phyloP scores from a whole-genome alignment of 1,140 invertebrate genomes.

The Antheraea mylitta region DNA sequence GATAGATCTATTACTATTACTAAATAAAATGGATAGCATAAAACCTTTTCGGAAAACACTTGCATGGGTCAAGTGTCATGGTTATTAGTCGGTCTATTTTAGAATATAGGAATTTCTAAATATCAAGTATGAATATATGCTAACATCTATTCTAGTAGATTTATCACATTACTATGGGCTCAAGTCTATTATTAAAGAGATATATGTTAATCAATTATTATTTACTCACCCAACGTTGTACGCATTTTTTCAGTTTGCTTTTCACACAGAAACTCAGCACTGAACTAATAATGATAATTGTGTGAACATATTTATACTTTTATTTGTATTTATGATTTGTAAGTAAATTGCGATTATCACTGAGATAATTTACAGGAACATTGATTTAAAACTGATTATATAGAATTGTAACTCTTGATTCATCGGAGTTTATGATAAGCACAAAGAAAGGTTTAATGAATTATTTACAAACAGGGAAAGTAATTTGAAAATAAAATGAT shows the following conservation, averaged over 20 bases:
- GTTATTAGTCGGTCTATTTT: too few relatives aligned
- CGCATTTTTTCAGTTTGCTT: neutral
- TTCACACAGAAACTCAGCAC: neutral
- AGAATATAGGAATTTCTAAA: too few relatives aligned
- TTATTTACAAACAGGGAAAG: neutral
- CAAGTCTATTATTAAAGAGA: too few relatives aligned
- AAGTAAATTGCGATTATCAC: slow-evolving; percentile 4
- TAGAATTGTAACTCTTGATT: slow-evolving; percentile 4
- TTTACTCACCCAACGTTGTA: slow-evolving; percentile 6
- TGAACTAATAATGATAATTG: neutral
- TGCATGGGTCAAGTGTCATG: too few relatives aligned
- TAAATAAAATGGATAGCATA: too few relatives aligned
- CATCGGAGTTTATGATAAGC: neutral
- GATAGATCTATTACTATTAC: too few relatives aligned
- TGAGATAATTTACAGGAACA: neutral
- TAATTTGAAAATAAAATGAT: too few relatives aligned
- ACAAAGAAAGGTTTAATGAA: neutral
- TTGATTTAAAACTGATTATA: slow-evolving; percentile 8
- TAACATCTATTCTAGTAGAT: too few relatives aligned
- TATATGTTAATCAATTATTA: neutral
- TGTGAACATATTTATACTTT: slow-evolving; percentile 14
- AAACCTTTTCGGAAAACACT: too few relatives aligned
- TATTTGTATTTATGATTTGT: neutral
- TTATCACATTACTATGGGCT: too few relatives aligned
- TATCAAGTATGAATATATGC: too few relatives aligned